Evolutionary conservation across 2,888 invertebrate genomes (phyloP).

Genomic region (Catotricha subobsoleta): DNA sequence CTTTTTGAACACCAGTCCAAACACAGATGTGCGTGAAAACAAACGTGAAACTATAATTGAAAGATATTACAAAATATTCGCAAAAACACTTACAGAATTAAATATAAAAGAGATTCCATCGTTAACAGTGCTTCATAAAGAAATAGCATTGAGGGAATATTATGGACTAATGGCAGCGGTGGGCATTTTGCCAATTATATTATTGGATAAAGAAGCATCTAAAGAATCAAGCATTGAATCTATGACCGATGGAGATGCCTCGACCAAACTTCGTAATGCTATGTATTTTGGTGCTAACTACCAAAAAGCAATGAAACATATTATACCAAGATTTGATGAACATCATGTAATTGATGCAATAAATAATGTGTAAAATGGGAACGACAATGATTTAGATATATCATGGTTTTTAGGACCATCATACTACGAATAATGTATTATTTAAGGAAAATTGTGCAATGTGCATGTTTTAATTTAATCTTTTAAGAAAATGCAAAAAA

Average conservation of each 20-base stretch:
- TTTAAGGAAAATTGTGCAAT: too few species aligned
- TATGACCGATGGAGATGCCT: not conserved
- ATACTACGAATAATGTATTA: too few species aligned
- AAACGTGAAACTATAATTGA: slow-evolving; percentile 19
- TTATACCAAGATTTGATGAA: slow-evolving; percentile 20
- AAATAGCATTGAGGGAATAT: slow-evolving; percentile 9
- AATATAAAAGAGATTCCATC: slow-evolving; percentile 16
- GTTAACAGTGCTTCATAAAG: too few species aligned
- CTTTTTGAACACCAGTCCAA: slow-evolving; percentile 25
- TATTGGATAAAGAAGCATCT: slow-evolving; percentile 12
- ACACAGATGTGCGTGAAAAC: slow-evolving; percentile 18
- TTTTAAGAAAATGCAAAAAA: too few species aligned
- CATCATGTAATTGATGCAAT: too few species aligned
- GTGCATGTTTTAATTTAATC: too few species aligned
- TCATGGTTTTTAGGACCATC: too few species aligned
- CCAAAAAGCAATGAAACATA: slow-evolving; percentile 16
- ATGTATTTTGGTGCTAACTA: not conserved
- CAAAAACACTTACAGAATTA: slow-evolving; percentile 16
- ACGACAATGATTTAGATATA: too few species aligned
- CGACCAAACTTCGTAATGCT: not conserved
- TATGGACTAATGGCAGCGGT: slow-evolving; percentile 13
- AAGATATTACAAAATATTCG: slow-evolving; percentile 17
- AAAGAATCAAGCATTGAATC: slow-evolving; percentile 8
- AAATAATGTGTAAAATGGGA: too few species aligned
- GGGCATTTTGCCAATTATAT: slow-evolving; percentile 12